Percentiles rank a stretch among this genome's conserved stretches.
Conservation (phyloP, 1,140 invertebrate species). For the Adoxophyes honmai region DNA sequence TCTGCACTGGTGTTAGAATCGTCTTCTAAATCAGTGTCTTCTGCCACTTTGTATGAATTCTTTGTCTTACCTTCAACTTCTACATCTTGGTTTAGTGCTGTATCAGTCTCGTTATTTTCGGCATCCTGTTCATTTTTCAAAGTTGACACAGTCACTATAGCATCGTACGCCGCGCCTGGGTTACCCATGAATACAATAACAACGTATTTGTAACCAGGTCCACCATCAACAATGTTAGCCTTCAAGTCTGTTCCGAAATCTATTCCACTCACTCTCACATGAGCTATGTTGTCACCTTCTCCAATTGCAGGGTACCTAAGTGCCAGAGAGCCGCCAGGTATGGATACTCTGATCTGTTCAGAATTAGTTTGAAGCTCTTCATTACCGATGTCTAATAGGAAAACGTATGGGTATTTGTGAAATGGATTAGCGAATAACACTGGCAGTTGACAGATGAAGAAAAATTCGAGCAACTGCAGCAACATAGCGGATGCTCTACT, state of each 20-base stretch:
- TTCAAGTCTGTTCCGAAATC: conserved; percentile 64
- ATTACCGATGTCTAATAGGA: conserved; percentile 66
- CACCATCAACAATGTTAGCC: conserved; percentile 62
- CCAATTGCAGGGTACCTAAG: conserved; percentile 56
- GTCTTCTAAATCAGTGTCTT: conserved; percentile 18
- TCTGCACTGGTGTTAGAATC: conserved; percentile 38
- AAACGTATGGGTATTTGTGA: conserved; percentile 64
- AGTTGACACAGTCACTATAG: conserved; percentile 57
- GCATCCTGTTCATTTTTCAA: conserved; percentile 23
- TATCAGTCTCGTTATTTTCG: conserved; percentile 13
- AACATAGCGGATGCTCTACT: conserved; percentile 46
- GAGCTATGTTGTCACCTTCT: conserved; percentile 52
- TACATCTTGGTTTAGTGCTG: conserved; percentile 11
- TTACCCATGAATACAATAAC: conserved; percentile 60
- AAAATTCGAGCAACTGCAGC: conserved; percentile 32
- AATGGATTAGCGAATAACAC: conserved; percentile 46
- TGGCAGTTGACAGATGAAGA: conserved; percentile 29
- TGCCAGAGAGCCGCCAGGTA: conserved; percentile 58
- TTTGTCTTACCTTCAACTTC: too few relatives aligned
- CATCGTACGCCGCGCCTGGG: conserved; percentile 49
- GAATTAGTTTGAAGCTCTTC: conserved; percentile 58
- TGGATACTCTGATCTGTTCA: conserved; percentile 55
- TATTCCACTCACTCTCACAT: conserved; percentile 60
- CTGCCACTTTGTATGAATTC: conserved; percentile 17
- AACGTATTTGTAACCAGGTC: conserved; percentile 63